Conservation (phyloP, 2,797 vertebrate species). For the Argentina silus region DNA sequence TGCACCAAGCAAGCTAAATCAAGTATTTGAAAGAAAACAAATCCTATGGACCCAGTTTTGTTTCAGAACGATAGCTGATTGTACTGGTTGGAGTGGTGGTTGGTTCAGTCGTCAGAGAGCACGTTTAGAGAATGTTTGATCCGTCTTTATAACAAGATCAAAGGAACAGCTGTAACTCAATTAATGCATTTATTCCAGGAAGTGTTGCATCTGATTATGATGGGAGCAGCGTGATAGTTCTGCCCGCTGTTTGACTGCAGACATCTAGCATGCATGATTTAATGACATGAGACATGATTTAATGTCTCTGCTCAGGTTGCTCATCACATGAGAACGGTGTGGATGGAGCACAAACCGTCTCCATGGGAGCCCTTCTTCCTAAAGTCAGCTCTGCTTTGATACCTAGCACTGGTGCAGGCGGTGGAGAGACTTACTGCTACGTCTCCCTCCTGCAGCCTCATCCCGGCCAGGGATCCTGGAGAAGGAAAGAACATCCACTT, state of each 20-base stretch:
- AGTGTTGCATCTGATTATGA: not conserved
- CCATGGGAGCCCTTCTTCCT: not conserved
- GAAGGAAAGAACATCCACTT: constrained; percentile 8
- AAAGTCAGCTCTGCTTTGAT: not conserved
- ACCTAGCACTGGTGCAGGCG: not conserved
- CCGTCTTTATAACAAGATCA: constrained; percentile 23
- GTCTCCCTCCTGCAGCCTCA: constrained; percentile 91
- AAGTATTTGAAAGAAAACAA: too few species aligned
- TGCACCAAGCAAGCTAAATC: too few species aligned
- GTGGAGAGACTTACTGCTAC: constrained; percentile 83
- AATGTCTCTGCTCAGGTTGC: too few species aligned
- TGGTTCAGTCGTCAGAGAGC: not conserved
- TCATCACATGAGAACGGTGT: too few species aligned
- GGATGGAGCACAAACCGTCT: not conserved
- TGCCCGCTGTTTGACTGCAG: constrained; percentile 1
- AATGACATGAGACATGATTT: too few species aligned
- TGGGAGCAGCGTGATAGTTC: constrained; percentile 17
- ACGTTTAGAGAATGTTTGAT: not conserved
- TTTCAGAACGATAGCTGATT: not conserved
- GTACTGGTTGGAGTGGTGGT: constrained; percentile 7
- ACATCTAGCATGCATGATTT: constrained; percentile 1
- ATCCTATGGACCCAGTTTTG: too few species aligned
- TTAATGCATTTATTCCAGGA: constrained; percentile 3
- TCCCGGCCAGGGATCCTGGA: constrained; percentile 92
- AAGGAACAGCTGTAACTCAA: constrained; percentile 9